These are phyloP conservation scores for Phrynocephalus forsythii DNA, from an alignment of 2,797 vertebrate genomes.

Conservation along the genomic window DNA sequence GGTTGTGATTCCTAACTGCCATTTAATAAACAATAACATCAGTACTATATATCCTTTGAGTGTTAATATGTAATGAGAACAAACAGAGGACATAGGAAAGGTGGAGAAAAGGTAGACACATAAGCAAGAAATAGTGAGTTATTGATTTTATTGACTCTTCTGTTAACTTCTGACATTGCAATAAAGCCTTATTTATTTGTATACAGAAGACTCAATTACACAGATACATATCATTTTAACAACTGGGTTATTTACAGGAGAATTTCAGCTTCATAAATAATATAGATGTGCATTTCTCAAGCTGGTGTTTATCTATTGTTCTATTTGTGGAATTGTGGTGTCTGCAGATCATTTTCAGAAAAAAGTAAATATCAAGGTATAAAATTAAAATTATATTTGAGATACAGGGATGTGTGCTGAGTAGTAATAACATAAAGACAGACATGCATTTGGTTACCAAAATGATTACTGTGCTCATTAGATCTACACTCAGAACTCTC, in stretches of 20 bases:
- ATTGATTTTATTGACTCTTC: constrained; percentile 86
- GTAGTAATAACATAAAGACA: background rate
- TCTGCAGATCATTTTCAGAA: constrained; percentile 44
- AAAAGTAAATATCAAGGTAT: constrained; percentile 54
- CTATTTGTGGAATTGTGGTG: constrained; percentile 59
- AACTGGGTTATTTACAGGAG: constrained; percentile 81
- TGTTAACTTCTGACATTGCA: constrained; percentile 85
- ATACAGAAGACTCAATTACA: constrained; percentile 84
- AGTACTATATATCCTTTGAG: constrained; percentile 65
- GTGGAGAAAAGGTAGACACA: constrained; percentile 81
- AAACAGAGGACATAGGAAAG: constrained; percentile 76
- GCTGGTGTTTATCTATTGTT: constrained; percentile 72
- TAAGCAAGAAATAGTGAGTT: constrained; percentile 82
- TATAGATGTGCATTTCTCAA: constrained; percentile 71
- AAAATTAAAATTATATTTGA: constrained; percentile 12
- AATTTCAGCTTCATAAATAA: constrained; percentile 79
- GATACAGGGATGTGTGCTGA: background rate
- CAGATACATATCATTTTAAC: constrained; percentile 84
- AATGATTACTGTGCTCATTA: background rate
- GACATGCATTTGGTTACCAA: constrained; percentile 7
- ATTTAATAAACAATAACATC: constrained; percentile 64
- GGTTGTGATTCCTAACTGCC: constrained; percentile 49
- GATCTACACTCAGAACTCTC: background rate
- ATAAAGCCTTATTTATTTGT: constrained; percentile 86
- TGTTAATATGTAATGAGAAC: constrained; percentile 71